A percentile compares a stretch with the other conserved stretches of the same genome.
phyloP scores from a whole-genome alignment of 1,140 invertebrate species.

The Frieseomelitta varia region DNA sequence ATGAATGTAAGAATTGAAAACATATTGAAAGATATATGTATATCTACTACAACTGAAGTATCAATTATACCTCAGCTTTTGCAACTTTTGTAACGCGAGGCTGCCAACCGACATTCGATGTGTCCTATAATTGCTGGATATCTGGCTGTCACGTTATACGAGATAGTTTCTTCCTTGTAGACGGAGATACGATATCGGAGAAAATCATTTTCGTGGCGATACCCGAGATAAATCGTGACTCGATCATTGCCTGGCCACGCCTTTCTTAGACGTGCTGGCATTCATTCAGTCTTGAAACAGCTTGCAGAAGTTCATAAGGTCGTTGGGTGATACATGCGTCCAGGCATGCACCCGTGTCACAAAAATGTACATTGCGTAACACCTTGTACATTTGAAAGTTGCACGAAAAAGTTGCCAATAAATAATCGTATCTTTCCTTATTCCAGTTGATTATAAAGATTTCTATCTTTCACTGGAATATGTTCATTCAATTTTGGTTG shows the following conservation, averaged over 20 bases:
- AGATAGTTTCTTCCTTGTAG: slow-evolving; percentile 32
- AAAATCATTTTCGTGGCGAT: slow-evolving; percentile 63
- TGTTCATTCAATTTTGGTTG: not conserved
- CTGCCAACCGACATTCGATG: not conserved
- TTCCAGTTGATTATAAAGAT: not conserved
- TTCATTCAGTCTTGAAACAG: slow-evolving; percentile 54
- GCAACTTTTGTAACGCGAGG: not conserved
- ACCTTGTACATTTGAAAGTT: not conserved
- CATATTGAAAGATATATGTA: not conserved
- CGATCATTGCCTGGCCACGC: slow-evolving; percentile 63
- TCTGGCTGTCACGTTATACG: slow-evolving; percentile 23
- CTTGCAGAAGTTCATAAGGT: slow-evolving; percentile 55
- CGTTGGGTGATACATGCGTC: slow-evolving; percentile 51
- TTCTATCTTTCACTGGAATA: not conserved
- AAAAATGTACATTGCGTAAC: slow-evolving; percentile 9
- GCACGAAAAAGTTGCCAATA: not conserved
- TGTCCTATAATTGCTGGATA: slow-evolving; percentile 12
- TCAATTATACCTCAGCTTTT: not conserved
- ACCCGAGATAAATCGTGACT: slow-evolving; percentile 64
- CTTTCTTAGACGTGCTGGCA: slow-evolving; percentile 70
- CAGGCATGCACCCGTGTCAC: slow-evolving; percentile 26
- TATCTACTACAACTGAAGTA: not conserved
- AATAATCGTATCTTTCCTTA: not conserved
- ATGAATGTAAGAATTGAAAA: not conserved
- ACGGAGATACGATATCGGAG: slow-evolving; percentile 57